Conservation (phyloP, 2,888 invertebrate genomes). For the Creontiades dilutus region DNA sequence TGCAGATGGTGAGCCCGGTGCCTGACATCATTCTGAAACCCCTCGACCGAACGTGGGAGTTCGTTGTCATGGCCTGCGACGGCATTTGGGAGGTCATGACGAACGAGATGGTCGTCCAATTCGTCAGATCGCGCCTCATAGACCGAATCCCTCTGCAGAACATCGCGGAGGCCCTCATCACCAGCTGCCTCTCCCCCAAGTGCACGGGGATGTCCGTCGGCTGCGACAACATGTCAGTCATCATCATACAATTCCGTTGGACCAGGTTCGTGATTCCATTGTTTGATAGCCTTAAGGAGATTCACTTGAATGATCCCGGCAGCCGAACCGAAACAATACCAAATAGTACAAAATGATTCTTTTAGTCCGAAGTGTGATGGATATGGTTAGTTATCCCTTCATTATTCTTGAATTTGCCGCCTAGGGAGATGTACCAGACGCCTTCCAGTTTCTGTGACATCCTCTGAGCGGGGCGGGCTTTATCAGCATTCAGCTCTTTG, state of each 20-base stretch:
- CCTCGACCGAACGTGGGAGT: conserved; percentile 95
- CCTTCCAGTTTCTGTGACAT: too few relatives aligned
- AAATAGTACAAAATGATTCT: too few relatives aligned
- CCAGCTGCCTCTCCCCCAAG: conserved; percentile 95
- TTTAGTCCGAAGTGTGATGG: too few relatives aligned
- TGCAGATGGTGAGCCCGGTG: conserved; percentile 89
- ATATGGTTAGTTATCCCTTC: too few relatives aligned
- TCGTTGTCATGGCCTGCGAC: conserved; percentile 97
- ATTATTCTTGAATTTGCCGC: too few relatives aligned
- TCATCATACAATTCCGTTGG: conserved; percentile 82
- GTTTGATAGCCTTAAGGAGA: neutral
- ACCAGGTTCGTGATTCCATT: conserved; percentile 23
- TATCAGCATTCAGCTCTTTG: too few relatives aligned
- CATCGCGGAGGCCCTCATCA: conserved; percentile 96
- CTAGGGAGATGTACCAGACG: too few relatives aligned
- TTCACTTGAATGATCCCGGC: neutral
- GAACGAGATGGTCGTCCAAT: conserved; percentile 94
- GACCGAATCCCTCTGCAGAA: conserved; percentile 92
- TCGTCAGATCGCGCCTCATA: conserved; percentile 90
- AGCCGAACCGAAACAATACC: too few relatives aligned
- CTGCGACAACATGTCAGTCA: conserved; percentile 99
- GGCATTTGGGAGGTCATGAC: conserved; percentile 99
- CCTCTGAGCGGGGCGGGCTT: too few relatives aligned
- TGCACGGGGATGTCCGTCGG: conserved; percentile 97
- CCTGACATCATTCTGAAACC: conserved; percentile 93